These are phyloP conservation scores for Pomatostomus ruficeps DNA, from an alignment of 2,113 vertebrate genomes.

Conservation along the genomic window DNA sequence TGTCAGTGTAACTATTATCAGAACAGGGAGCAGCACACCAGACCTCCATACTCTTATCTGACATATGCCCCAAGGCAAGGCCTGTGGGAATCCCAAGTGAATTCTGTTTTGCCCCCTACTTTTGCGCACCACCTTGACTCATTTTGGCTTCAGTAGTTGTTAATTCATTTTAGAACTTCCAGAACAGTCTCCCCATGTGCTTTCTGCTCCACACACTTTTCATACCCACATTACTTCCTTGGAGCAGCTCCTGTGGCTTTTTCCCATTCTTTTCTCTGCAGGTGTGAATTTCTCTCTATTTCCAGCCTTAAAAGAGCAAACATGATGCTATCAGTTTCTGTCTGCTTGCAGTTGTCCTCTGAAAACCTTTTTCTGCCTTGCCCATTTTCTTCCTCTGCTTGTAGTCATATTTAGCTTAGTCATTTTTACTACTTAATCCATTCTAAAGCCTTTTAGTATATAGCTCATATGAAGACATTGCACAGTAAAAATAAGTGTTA, in stretches of 20 bases:
- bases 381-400: not conserved
- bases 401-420: not conserved
- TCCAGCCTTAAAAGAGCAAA: not conserved
- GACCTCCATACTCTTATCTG: not conserved
- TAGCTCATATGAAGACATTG: not conserved
- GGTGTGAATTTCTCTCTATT: not conserved
- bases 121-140: not conserved
- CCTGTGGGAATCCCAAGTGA: not conserved
- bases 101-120: not conserved
- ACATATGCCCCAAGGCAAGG: not conserved
- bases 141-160: not conserved
- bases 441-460: slow-evolving; percentile 17
- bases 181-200: not conserved
- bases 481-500: not conserved
- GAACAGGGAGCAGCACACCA: not conserved
- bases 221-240: not conserved
- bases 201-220: not conserved
- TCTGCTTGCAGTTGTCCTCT: not conserved
- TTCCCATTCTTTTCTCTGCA: not conserved
- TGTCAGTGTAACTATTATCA: not conserved
- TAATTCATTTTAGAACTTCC: not conserved
- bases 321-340: not conserved
- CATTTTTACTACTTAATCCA: slow-evolving; percentile 38
- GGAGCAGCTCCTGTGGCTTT: not conserved
- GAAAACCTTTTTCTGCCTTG: not conserved